These are phyloP conservation scores for Corythaeola cristata DNA, from an alignment of 2,113 vertebrate genomes.

Conservation along the genomic window DNA sequence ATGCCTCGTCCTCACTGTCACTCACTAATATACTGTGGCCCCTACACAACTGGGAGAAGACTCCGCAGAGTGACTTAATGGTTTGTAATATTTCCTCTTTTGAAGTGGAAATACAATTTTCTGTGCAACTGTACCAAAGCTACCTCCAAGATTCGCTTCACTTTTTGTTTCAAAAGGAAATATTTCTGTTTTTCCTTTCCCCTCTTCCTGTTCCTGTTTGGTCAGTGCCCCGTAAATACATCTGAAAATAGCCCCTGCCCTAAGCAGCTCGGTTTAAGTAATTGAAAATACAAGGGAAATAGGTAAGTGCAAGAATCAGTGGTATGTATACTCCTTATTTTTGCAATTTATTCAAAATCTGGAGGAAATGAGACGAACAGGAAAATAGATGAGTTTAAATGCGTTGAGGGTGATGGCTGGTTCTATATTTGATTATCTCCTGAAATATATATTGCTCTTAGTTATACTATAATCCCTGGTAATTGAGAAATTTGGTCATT, in stretches of 20 bases:
- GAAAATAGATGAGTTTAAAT: not conserved
- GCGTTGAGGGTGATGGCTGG: not conserved
- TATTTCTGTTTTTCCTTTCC: not conserved
- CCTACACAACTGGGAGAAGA: not conserved
- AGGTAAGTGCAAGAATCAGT: rapidly evolving
- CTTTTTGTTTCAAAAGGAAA: not conserved
- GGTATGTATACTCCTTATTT: not conserved
- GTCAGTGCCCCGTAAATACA: not conserved
- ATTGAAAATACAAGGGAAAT: not conserved
- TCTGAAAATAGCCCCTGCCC: not conserved
- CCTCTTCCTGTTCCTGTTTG: not conserved
- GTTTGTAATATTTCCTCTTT: not conserved
- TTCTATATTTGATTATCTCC: not conserved
- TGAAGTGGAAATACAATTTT: not conserved
- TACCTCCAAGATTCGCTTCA: not conserved
- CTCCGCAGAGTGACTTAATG: not conserved
- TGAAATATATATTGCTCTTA: not conserved
- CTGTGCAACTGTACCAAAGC: not conserved
- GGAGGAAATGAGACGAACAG: not conserved
- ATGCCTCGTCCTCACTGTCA: not conserved
- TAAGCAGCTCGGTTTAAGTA: not conserved
- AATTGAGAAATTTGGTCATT: not conserved
- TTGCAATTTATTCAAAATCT: not conserved
- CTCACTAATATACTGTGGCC: not conserved
- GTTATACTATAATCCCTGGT: not conserved